Conservation (phyloP, 2,113 vertebrate genomes). For the Clarias batrachus region DNA sequence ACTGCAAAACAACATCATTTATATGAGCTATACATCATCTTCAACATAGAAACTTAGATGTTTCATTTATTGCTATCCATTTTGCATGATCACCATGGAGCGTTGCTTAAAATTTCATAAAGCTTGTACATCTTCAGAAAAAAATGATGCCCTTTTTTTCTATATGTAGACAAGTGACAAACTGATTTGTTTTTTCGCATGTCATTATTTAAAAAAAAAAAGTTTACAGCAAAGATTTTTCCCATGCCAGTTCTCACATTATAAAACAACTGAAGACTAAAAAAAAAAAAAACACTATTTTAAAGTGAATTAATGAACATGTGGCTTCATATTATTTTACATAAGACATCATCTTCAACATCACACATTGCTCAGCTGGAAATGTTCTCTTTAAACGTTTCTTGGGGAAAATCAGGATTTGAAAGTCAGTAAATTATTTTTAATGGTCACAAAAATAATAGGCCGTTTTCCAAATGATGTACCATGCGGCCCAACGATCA, state of each 20-base stretch:
- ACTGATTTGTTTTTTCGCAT: neutral
- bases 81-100: constrained; percentile 2
- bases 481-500: constrained; percentile 71
- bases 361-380: constrained; percentile 42
- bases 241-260: neutral
- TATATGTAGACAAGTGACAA: neutral
- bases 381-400: constrained; percentile 60
- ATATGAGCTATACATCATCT: constrained; percentile 35
- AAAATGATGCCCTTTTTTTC: constrained; percentile 27
- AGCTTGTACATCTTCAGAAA: neutral
- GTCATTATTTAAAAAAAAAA: neutral
- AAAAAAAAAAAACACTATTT: neutral
- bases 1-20: constrained; percentile 48
- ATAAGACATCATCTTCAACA: constrained; percentile 39
- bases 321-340: constrained; percentile 29
- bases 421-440: constrained; percentile 76
- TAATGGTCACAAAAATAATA: constrained; percentile 78
- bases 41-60: constrained; percentile 26
- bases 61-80: constrained; percentile 26
- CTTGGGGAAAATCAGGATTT: constrained; percentile 69
- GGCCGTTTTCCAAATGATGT: constrained; percentile 78
- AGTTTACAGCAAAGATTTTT: neutral
- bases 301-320: constrained; percentile 24
- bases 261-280: neutral
- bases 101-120: constrained; percentile 37